Evolutionary conservation across 2,113 vertebrate species (phyloP).

Genomic region (Lipophrys pholis): DNA sequence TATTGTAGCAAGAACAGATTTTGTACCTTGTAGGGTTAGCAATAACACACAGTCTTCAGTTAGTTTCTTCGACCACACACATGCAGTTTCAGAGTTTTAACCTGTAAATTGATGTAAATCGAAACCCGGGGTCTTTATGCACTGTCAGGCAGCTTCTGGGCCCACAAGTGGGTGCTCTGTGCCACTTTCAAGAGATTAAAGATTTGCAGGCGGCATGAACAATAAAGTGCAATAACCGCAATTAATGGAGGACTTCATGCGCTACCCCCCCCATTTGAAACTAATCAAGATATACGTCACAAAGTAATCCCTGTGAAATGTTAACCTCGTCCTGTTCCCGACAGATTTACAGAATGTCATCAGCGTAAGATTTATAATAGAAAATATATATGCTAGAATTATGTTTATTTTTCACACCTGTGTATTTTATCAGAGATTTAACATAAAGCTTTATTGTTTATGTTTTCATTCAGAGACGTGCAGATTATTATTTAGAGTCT

Average conservation of each 20-base stretch:
- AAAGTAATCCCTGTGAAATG: neutral
- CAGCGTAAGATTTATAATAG: conserved; percentile 16
- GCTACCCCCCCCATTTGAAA: conserved; percentile 33
- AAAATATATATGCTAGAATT: conserved; percentile 40
- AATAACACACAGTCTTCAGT: conserved; percentile 79
- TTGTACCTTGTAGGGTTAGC: conserved; percentile 84
- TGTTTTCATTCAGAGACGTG: conserved; percentile 47
- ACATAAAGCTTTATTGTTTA: conserved; percentile 60
- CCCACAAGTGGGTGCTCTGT: conserved; percentile 42
- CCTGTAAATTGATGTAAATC: conserved; percentile 34
- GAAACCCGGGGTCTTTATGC: conserved; percentile 49
- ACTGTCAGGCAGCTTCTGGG: conserved; percentile 66
- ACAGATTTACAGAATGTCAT: conserved; percentile 73
- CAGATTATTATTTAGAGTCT: conserved; percentile 54
- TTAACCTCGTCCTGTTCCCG: conserved; percentile 25
- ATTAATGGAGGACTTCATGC: conserved; percentile 19
- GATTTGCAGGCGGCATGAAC: conserved; percentile 24
- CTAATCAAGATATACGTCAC: conserved; percentile 39
- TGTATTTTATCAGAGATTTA: conserved; percentile 73
- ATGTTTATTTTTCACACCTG: conserved; percentile 69
- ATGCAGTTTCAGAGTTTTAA: conserved; percentile 17
- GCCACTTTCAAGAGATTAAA: conserved; percentile 63
- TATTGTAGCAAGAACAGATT: conserved; percentile 82
- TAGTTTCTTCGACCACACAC: conserved; percentile 46
- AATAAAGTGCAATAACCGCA: conserved; percentile 65